Evolutionary conservation across 2,113 vertebrate genomes (phyloP).

Genomic region (Nicator chloris): DNA sequence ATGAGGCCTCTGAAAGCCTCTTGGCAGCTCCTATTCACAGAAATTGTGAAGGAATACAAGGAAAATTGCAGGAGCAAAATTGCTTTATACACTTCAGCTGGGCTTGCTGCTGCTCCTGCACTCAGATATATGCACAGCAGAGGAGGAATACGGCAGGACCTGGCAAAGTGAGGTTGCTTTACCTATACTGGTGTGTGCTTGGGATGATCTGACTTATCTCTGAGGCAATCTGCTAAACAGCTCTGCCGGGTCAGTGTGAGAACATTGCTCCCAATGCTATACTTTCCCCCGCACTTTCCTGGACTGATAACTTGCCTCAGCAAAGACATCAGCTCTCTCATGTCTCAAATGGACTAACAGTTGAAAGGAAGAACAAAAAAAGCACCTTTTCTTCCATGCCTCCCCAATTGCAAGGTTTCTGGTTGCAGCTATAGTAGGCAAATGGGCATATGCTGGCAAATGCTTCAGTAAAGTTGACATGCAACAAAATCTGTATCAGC

Average conservation of each 20-base stretch:
- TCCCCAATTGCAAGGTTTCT: not conserved
- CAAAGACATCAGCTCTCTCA: not conserved
- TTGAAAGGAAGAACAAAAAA: not conserved
- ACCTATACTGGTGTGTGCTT: not conserved
- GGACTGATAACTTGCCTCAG: not conserved
- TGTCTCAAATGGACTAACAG: not conserved
- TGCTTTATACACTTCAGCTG: not conserved
- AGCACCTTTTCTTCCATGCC: not conserved
- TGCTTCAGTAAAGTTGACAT: not conserved
- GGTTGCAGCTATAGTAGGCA: not conserved
- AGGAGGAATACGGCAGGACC: not conserved
- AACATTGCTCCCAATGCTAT: not conserved
- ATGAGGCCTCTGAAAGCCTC: not conserved
- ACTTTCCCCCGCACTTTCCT: not conserved
- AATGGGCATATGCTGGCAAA: not conserved
- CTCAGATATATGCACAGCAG: accelerated
- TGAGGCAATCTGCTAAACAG: not conserved
- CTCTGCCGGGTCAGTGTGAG: not conserved
- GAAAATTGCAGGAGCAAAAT: not conserved
- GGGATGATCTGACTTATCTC: not conserved
- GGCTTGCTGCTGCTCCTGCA: not conserved
- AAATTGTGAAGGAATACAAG: not conserved
- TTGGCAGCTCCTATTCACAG: not conserved
- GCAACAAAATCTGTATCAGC: not conserved
- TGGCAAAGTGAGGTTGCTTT: not conserved